Percentiles rank a stretch among this genome's conserved stretches.
Evolutionary conservation across 2,113 vertebrate genomes (phyloP).

Genomic region (Speoplatyrhinus poulsoni): DNA sequence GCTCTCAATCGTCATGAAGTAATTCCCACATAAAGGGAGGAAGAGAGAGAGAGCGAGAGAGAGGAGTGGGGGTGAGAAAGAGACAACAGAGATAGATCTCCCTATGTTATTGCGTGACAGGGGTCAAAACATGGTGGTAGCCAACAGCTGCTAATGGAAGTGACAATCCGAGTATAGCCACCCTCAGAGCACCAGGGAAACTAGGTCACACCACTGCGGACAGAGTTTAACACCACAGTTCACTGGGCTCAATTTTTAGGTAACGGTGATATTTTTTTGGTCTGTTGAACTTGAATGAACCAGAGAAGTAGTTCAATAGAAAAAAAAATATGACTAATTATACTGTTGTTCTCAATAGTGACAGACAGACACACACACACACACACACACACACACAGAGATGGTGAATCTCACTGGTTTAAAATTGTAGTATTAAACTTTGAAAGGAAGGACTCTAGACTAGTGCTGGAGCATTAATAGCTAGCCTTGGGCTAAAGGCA

Average conservation of each 20-base stretch:
- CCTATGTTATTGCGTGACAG: slow-evolving; percentile 25
- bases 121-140: slow-evolving; percentile 15
- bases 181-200: not conserved
- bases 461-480: slow-evolving; percentile 11
- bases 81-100: not conserved
- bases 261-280: not conserved
- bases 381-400: not conserved
- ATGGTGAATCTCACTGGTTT: not conserved
- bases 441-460: too few species aligned
- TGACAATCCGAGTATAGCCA: not conserved
- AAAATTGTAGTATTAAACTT: too few species aligned
- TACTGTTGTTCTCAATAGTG: not conserved
- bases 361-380: not conserved
- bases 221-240: not conserved
- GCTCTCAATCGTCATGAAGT: slow-evolving; percentile 15
- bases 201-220: slow-evolving; percentile 3
- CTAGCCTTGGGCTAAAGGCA: slow-evolving; percentile 31
- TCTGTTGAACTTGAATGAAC: too few species aligned
- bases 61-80: not conserved
- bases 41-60: too few species aligned
- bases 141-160: slow-evolving; percentile 37
- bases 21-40: not conserved
- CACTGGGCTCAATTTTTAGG: not conserved
- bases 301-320: not conserved
- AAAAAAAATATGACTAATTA: not conserved